Conservation (phyloP, 2,797 vertebrate genomes). For the Pseudochaenichthys georgianus region DNA sequence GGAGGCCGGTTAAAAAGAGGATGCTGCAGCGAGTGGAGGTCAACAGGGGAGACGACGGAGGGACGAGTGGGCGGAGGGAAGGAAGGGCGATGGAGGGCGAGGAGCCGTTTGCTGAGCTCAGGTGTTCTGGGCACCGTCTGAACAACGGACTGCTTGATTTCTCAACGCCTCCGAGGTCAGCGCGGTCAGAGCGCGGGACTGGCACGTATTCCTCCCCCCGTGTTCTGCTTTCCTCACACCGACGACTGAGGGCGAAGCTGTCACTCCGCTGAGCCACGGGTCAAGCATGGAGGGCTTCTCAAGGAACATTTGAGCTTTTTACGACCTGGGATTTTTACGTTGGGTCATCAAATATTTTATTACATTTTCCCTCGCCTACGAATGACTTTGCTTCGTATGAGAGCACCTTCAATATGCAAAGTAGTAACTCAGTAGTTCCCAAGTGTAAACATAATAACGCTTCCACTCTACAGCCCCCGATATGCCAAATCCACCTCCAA, state of each 20-base stretch:
- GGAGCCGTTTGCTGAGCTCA: conserved; percentile 71
- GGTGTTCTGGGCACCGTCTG: conserved; percentile 63
- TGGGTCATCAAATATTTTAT: neutral
- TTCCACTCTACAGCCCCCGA: no score
- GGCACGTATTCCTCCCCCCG: conserved; percentile 35
- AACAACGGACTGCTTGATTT: conserved; percentile 68
- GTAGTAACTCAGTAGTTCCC: no score
- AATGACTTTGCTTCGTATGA: neutral
- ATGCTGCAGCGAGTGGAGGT: conserved; percentile 37
- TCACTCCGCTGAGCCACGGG: conserved; percentile 4
- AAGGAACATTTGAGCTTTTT: neutral
- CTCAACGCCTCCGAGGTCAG: conserved; percentile 13
- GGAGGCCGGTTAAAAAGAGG: conserved; percentile 33
- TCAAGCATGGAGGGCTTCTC: neutral
- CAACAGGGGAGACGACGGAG: conserved; percentile 56
- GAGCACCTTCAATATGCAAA: neutral
- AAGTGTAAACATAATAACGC: no score
- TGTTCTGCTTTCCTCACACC: neutral
- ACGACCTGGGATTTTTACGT: neutral
- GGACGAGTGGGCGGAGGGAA: conserved; percentile 43
- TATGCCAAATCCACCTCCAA: no score
- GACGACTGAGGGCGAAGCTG: neutral
- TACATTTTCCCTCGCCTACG: neutral
- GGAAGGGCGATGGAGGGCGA: conserved; percentile 44
- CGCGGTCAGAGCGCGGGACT: conserved; percentile 42